Evolutionary conservation across 2,888 invertebrate genomes (phyloP), one percentile per base, ranked within the genome.

Genomic region (Nomada goodeniana): DNA sequence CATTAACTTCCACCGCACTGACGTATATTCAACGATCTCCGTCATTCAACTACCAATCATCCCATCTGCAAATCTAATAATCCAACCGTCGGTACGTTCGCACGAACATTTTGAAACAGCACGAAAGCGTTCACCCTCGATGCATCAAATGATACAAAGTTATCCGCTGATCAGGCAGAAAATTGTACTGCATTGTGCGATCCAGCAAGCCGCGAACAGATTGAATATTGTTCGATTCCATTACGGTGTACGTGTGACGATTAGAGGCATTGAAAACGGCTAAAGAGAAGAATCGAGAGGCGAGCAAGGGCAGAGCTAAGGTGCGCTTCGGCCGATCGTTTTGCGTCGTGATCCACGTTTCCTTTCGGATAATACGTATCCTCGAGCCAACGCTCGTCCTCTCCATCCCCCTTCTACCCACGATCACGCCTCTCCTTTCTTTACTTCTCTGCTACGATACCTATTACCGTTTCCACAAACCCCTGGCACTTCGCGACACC

Each of bases 301-400:
- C 71, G 65, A 71, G 44, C 36, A 63, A 71, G 80, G 73, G 69
- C 68, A 13, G 20, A 13, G 61, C 26, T 60, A 50, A 82, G 80
- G 68, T 65, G 72, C 55, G 36, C 65, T n/a, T 36, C 52, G 64
- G 52, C 42, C 36, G 65, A 67, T 20, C 67, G 67, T 80, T 83
- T 83, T 77, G 83, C 81, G 81, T 81, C 77, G 74, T 52, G 80
- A 70, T 59, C 72, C 76, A 72, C 81, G 83, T 81, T 71, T 59
- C 13, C 47, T 59, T 59, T 26, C 42, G 64, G 77, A 77, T 83
- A 83, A 83, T 81, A 67, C 77, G 44, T 59, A 81, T 70, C 74
- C 63, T 70, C 73, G 57, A 47, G 57, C 68, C 18, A 44, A 57
- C 23, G 9, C 42, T 63, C 44, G 72, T 60, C 67, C 72, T 76